Evolutionary conservation across 2,888 invertebrate genomes (phyloP).

Genomic region (Zonitis immaculata): DNA sequence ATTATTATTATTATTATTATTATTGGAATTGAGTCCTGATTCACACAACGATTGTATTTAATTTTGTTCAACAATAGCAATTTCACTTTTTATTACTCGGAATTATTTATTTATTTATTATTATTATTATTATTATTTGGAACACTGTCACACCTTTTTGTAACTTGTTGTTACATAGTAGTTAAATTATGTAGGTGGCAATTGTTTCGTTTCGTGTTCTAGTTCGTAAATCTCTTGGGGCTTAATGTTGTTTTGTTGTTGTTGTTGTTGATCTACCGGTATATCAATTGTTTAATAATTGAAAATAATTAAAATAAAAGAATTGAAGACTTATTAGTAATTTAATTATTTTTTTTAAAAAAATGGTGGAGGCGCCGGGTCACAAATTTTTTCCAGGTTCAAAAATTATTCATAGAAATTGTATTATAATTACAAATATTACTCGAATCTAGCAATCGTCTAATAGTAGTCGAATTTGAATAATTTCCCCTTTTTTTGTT

Average conservation of each 20-base stretch:
- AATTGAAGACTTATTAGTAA: too few relatives aligned
- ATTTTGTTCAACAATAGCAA: neutral
- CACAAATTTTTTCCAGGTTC: too few relatives aligned
- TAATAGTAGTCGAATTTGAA: too few relatives aligned
- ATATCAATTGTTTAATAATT: too few relatives aligned
- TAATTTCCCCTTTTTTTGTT: too few relatives aligned
- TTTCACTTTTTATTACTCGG: conserved; percentile 1
- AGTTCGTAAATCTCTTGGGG: neutral
- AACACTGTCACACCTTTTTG: neutral
- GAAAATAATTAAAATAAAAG: too few relatives aligned
- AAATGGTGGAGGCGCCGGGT: too few relatives aligned
- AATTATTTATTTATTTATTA: neutral
- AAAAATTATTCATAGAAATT: too few relatives aligned
- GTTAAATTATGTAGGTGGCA: neutral
- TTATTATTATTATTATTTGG: neutral
- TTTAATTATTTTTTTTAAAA: too few relatives aligned
- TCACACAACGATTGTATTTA: neutral
- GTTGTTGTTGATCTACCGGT: neutral
- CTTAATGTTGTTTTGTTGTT: neutral
- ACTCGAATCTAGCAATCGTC: too few relatives aligned
- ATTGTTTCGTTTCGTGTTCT: neutral
- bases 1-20: neutral
- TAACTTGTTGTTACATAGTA: neutral
- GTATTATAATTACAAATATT: too few relatives aligned
- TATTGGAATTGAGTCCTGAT: neutral